Evolutionary conservation across 2,888 invertebrate genomes (phyloP).

Genomic region (Amblyteles armatorius): DNA sequence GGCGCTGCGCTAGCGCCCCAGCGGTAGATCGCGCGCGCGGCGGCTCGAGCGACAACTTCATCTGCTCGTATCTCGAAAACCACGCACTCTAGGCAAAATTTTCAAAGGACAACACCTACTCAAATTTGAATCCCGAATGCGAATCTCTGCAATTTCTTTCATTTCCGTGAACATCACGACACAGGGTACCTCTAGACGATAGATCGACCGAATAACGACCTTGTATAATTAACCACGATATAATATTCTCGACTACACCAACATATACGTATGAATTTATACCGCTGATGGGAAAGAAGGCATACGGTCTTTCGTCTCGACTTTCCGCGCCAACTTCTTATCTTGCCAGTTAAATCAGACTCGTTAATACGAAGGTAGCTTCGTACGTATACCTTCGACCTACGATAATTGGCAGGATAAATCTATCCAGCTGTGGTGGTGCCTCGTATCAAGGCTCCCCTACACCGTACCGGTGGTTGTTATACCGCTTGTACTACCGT

Average conservation of each 20-base stretch:
- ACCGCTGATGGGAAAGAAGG: conserved; percentile 8
- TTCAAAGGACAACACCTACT: not conserved
- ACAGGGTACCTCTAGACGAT: not conserved
- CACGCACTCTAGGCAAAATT: not conserved
- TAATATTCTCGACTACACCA: not conserved
- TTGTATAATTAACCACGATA: not conserved
- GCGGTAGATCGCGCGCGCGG: not conserved
- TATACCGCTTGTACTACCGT: conserved; percentile 31
- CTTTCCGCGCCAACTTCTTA: conserved; percentile 59
- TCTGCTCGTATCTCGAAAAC: conserved; percentile 4
- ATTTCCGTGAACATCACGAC: not conserved
- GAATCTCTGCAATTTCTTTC: not conserved
- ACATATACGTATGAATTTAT: not conserved
- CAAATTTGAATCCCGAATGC: not conserved
- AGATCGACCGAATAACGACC: not conserved
- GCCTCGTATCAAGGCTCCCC: conserved; percentile 3
- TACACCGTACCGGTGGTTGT: conserved; percentile 1
- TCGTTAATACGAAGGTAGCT: conserved; percentile 58
- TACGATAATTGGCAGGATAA: conserved; percentile 71
- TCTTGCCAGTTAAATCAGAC: conserved; percentile 62
- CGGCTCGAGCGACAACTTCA: not conserved
- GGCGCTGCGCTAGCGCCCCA: not conserved
- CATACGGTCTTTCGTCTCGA: conserved; percentile 56
- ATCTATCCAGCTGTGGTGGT: conserved; percentile 53
- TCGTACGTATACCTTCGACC: conserved; percentile 58